Evolutionary conservation across 2,113 vertebrate species (phyloP).

Genomic region (Epinephelus moara): DNA sequence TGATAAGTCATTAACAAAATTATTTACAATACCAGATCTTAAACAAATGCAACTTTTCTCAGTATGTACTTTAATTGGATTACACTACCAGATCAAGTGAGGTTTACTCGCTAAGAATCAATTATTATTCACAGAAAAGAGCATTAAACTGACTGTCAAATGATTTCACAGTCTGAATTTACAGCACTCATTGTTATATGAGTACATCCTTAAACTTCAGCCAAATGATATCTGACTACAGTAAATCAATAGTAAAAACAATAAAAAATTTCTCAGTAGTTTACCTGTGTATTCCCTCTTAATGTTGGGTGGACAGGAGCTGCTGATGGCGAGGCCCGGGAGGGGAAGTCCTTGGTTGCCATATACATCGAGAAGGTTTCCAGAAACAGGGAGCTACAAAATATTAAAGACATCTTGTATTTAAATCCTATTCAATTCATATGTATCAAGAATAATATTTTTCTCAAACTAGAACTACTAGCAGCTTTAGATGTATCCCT

Average conservation of each 20-base stretch:
- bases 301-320: conserved; percentile 89
- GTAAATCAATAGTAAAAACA: not conserved
- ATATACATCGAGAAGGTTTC: conserved; percentile 89
- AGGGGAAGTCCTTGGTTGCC: conserved; percentile 82
- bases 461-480: not conserved
- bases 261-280: not conserved
- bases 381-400: conserved; percentile 81
- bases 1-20: not conserved
- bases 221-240: not conserved
- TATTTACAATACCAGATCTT: not conserved
- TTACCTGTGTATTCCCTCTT: conserved; percentile 90
- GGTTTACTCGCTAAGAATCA: not conserved
- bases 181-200: not conserved
- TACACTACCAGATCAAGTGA: not conserved
- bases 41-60: not conserved
- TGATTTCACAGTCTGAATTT: conserved; percentile 5
- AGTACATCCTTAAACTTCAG: not conserved
- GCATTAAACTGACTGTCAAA: not conserved
- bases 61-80: not conserved
- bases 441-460: not conserved
- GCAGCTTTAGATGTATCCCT: no score
- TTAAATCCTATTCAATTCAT: not conserved
- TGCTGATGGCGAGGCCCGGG: conserved; percentile 85
- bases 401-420: not conserved
- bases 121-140: not conserved